phyloP scores from a whole-genome alignment of 2,888 invertebrate species.

The Nemurella pictetii region DNA sequence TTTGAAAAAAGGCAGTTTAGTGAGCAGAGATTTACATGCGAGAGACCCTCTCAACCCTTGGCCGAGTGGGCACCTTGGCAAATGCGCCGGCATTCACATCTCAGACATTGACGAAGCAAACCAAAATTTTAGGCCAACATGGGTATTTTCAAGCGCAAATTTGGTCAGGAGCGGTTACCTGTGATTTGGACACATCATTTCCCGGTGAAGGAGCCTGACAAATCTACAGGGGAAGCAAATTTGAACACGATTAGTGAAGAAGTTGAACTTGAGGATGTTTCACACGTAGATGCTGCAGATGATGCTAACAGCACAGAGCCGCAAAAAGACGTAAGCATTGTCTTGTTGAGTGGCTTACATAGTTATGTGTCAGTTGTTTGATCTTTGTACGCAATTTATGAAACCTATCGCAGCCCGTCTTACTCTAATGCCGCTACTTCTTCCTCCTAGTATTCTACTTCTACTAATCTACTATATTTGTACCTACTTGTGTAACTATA shows the following conservation, averaged over 20 bases:
- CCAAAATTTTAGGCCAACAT: background rate
- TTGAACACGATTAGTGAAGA: background rate
- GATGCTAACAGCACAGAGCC: background rate
- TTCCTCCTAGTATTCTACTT: too few species aligned
- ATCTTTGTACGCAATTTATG: background rate
- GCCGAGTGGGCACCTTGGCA: background rate
- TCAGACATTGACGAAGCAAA: too few species aligned
- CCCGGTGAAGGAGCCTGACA: slow-evolving; percentile 24
- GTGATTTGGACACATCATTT: slow-evolving; percentile 27
- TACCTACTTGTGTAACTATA: too few species aligned
- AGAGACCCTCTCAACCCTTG: background rate
- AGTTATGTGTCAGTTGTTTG: background rate
- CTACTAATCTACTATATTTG: too few species aligned
- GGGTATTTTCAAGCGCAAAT: slow-evolving; percentile 3
- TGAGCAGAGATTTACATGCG: background rate
- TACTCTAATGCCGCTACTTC: too few species aligned
- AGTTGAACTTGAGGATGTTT: background rate
- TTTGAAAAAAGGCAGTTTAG: background rate
- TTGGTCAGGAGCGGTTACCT: background rate
- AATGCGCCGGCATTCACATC: background rate
- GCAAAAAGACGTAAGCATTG: background rate
- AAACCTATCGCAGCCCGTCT: too few species aligned
- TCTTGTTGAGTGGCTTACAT: background rate
- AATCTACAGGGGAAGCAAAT: background rate
- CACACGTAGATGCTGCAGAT: background rate